These are phyloP conservation scores for Archilochus colubris DNA, from an alignment of 2,113 vertebrate species.

Conservation along the genomic window DNA sequence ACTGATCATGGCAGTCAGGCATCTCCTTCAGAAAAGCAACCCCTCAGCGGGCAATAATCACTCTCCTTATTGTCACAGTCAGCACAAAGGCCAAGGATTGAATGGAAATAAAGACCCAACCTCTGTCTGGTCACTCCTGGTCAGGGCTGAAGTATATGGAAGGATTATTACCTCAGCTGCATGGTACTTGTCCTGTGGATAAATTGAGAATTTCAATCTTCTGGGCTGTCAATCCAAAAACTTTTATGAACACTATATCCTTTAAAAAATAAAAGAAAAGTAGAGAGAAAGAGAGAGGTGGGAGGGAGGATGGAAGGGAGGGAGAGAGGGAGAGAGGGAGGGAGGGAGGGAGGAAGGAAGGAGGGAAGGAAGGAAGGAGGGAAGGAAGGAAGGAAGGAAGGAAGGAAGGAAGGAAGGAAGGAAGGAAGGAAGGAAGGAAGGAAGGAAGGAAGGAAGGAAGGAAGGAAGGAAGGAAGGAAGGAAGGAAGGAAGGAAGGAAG, in stretches of 20 bases:
- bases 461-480: not conserved
- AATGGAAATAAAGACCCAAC: constrained; percentile 17
- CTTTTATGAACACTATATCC: not conserved
- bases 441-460: not conserved
- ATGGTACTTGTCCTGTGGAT: not conserved
- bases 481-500: not conserved
- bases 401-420: not conserved
- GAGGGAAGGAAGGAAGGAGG: not conserved
- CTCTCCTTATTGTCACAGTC: constrained; percentile 26
- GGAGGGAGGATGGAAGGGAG: too few species aligned
- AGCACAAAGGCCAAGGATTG: constrained; percentile 33
- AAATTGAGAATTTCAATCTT: constrained; percentile 60
- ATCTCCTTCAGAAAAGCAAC: not conserved
- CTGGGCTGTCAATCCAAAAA: constrained; percentile 30
- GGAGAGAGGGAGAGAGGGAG: not conserved
- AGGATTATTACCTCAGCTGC: constrained; percentile 34
- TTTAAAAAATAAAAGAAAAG: not conserved
- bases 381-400: not conserved
- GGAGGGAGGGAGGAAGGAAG: not conserved
- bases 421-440: not conserved
- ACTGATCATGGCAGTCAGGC: not conserved
- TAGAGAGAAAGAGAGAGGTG: not conserved
- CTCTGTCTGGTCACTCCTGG: constrained; percentile 2
- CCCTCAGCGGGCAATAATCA: constrained; percentile 1
- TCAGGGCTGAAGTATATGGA: constrained; percentile 21